Conservation (phyloP, 1,140 invertebrate species). For the Pantala flavescens region DNA sequence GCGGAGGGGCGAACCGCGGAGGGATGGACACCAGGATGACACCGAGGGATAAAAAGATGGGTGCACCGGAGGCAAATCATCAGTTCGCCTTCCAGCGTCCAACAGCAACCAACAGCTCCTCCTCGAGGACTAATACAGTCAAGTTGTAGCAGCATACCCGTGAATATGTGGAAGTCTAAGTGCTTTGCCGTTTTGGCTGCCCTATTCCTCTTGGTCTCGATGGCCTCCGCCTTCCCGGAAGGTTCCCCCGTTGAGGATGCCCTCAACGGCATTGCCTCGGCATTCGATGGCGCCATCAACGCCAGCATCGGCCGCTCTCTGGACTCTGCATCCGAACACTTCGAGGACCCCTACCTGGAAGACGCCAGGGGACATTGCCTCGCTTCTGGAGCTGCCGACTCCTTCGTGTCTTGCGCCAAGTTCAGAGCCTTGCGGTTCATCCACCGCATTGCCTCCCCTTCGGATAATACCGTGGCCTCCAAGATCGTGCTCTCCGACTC, state of each 20-base stretch:
- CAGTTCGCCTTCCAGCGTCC: too few relatives aligned
- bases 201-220: not conserved
- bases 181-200: not conserved
- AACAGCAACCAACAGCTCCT: too few relatives aligned
- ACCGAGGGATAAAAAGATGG: too few relatives aligned
- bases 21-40: not conserved
- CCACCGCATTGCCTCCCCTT: not conserved
- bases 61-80: too few relatives aligned
- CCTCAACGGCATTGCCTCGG: not conserved
- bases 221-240: not conserved
- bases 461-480: not conserved
- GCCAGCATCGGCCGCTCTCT: constrained; percentile 12
- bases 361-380: not conserved
- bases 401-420: not conserved
- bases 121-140: too few relatives aligned
- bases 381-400: not conserved
- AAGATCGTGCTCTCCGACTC: not conserved
- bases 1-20: not conserved
- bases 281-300: not conserved
- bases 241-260: not conserved
- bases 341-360: constrained; percentile 2
- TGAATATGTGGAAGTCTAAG: not conserved
- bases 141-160: not conserved
- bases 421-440: not conserved
- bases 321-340: not conserved